Base-by-base conservation (phyloP, 2,113 vertebrate species). In the Ursus arctos region DNA sequence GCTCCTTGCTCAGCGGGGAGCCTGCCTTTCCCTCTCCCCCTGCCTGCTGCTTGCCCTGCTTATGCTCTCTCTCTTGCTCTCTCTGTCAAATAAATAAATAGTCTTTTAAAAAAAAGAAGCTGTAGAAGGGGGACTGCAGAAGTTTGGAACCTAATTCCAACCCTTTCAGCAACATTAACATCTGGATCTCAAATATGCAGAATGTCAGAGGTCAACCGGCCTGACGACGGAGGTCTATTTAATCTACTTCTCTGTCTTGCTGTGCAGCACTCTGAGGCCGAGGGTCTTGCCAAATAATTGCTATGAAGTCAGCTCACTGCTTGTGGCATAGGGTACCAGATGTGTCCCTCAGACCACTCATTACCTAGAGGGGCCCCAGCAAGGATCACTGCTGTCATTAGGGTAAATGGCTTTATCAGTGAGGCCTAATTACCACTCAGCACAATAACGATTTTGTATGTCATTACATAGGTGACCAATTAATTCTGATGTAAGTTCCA, bases 351-450 rank as follows among this genome's bases (percentile, higher is more conserved):
- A 85, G 55, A 61, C 15, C 14, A 84, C 31, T 92, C 28, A 74
- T 77, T 83, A 86, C 53, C n/a, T 80, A 55, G 31, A 88, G 16
- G 76, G 71, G 94, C 31, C 31, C n/a, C 12, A 76, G 16, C 55
- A 94, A 59, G 19, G 12, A 89, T 86, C 65, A 71, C 77, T 98
- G 76, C 43, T 96, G 65, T 94, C 53, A 87, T 55, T 93, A 72
- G 47, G 18, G 40, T 67, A 88, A 90, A 83, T 81, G 63, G 49
- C n/a, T 74, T 97, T 97, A 81, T 93, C 57, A 72, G 63, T 79
- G 33, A 96, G 18, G 19, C 76, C 82, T 94, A 79, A 94, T 93
- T 92, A 93, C 76, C 47, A 55, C 33, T n/a, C 19, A 93, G 33
- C 47, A 87, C 55, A 72, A 24, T 79, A 95, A 92, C 1, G 40